phyloP scores from a whole-genome alignment of 2,797 vertebrate species.

The Pogonophryne albipinna region DNA sequence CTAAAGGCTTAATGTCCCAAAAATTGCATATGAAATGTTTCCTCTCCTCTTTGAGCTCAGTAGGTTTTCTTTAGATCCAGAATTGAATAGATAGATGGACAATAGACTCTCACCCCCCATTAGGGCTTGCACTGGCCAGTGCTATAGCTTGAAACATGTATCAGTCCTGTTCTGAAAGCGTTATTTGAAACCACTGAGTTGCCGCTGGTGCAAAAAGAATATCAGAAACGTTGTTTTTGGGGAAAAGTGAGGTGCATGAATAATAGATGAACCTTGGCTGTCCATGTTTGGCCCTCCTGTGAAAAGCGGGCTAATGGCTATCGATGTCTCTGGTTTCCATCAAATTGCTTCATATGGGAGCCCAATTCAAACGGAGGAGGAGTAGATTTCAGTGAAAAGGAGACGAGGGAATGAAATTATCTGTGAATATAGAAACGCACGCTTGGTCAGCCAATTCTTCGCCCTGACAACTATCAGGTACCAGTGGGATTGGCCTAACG shows the following conservation, averaged over 20 bases:
- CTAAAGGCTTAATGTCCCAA: conserved; percentile 30
- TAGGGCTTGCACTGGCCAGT: conserved; percentile 49
- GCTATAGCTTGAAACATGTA: conserved; percentile 65
- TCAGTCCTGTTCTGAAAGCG: conserved; percentile 65
- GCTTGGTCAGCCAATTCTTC: conserved; percentile 74
- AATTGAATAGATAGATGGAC: conserved; percentile 45
- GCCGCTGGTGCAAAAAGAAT: conserved; percentile 67
- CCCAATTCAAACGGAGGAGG: conserved; percentile 65
- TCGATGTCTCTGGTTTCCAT: conserved; percentile 79
- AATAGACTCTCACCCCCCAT: conserved; percentile 39
- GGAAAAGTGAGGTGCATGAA: conserved; percentile 70
- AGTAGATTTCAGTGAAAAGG: conserved; percentile 61
- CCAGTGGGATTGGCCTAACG: conserved; percentile 64
- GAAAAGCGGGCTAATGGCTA: conserved; percentile 77
- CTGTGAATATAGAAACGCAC: conserved; percentile 69
- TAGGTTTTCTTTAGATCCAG: conserved; percentile 38
- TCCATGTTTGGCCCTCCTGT: conserved; percentile 71
- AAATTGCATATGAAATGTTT: conserved; percentile 51
- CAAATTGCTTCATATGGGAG: conserved; percentile 78
- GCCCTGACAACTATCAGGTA: conserved; percentile 71
- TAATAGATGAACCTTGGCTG: conserved; percentile 74
- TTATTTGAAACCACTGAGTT: conserved; percentile 71
- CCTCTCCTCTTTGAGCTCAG: conserved; percentile 27
- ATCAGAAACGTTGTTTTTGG: conserved; percentile 73
- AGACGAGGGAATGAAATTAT: conserved; percentile 74